Conservation (phyloP, 2,888 invertebrate species). For the Athalia circularis region DNA sequence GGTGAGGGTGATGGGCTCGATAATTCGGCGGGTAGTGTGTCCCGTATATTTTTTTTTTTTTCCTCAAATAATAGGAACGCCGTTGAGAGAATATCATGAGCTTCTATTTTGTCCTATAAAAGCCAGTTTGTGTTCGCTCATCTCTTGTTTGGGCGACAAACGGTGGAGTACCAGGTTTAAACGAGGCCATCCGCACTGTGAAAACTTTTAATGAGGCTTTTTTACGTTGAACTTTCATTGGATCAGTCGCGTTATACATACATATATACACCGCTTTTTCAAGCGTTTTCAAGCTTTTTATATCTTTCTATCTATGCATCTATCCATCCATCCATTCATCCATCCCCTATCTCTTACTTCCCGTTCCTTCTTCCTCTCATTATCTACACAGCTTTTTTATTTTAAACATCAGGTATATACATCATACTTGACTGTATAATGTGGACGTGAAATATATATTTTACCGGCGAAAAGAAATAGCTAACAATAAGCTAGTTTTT, state of each 20-base stretch:
- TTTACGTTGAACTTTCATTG: slow-evolving; percentile 30
- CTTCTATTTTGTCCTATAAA: too few species aligned
- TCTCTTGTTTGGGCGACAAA: slow-evolving; percentile 17
- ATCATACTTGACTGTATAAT: not conserved
- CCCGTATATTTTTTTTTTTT: too few species aligned
- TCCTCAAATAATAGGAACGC: too few species aligned
- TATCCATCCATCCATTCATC: not conserved
- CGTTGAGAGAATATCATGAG: too few species aligned
- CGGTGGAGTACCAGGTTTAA: slow-evolving; percentile 2
- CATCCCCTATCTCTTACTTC: slow-evolving; percentile 3
- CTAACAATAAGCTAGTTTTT: too few species aligned
- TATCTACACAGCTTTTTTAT: not conserved
- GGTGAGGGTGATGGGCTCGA: too few species aligned
- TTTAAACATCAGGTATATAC: not conserved
- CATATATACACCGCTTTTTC: not conserved
- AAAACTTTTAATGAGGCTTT: slow-evolving; percentile 41
- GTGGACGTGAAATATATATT: too few species aligned
- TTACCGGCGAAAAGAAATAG: too few species aligned
- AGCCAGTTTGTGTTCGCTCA: not conserved
- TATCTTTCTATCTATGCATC: too few species aligned
- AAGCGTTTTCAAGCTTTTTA: not conserved
- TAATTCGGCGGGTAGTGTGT: too few species aligned
- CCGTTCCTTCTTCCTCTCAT: not conserved
- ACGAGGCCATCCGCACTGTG: slow-evolving; percentile 1
- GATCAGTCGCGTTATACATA: not conserved